These are phyloP conservation scores for Mustelus asterias DNA, from an alignment of 2,113 vertebrate genomes.

Conservation along the genomic window DNA sequence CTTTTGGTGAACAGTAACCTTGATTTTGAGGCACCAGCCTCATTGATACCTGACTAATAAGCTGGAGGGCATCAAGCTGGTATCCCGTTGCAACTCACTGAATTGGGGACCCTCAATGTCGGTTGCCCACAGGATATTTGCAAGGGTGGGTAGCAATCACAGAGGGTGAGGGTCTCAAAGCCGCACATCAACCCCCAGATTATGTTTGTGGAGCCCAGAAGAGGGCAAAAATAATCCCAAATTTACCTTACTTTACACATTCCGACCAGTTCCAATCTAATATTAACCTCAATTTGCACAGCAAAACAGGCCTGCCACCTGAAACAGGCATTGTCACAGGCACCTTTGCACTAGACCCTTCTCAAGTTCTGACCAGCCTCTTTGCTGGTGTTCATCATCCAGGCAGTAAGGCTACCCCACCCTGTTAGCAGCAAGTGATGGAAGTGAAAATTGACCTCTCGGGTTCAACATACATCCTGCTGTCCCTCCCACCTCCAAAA, in stretches of 20 bases:
- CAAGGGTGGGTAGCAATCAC: background rate
- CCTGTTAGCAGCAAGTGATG: background rate
- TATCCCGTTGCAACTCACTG: background rate
- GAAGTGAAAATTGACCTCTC: background rate
- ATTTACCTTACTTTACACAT: background rate
- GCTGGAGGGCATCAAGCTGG: background rate
- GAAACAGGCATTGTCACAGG: background rate
- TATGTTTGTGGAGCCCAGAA: background rate
- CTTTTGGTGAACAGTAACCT: background rate
- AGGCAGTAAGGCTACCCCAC: background rate
- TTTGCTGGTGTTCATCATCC: background rate
- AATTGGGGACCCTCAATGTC: background rate
- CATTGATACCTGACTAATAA: background rate
- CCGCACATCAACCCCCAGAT: background rate
- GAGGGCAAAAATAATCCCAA: background rate
- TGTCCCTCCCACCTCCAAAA: background rate
- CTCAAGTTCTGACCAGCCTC: background rate
- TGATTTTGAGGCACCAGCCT: background rate
- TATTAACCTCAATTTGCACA: background rate
- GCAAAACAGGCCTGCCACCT: background rate
- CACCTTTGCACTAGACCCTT: background rate
- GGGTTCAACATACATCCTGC: background rate
- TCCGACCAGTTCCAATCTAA: background rate
- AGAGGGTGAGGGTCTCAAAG: background rate
- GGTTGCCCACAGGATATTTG: background rate